Evolutionary conservation across 2,888 invertebrate genomes (phyloP).

Genomic region (Dicycla oo): DNA sequence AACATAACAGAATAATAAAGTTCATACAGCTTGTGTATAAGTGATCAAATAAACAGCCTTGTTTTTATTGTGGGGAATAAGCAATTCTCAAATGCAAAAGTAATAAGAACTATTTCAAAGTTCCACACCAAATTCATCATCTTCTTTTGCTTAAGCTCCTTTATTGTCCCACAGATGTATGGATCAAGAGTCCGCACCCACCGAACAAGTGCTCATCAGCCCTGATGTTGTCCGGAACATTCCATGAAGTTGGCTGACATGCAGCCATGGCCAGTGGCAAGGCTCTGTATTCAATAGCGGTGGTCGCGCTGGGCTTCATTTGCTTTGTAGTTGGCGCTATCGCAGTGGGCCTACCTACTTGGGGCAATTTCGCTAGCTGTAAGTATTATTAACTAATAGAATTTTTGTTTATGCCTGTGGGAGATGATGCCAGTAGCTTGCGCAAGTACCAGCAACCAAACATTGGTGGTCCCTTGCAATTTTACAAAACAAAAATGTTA

Average conservation of each 20-base stretch:
- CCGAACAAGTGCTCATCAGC: constrained; percentile 63
- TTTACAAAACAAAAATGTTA: not conserved
- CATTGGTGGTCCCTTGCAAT: not conserved
- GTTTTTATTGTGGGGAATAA: not conserved
- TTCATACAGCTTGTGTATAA: not conserved
- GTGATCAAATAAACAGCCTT: not conserved
- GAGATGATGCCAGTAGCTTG: not conserved
- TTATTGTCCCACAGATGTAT: constrained; percentile 75
- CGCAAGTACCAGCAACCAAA: not conserved
- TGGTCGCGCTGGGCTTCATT: constrained; percentile 93
- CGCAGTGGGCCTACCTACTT: constrained; percentile 95
- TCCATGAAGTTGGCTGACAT: constrained; percentile 83
- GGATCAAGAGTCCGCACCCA: constrained; percentile 54
- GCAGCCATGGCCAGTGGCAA: constrained; percentile 92
- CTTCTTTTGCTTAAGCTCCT: not conserved
- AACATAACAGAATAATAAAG: not conserved
- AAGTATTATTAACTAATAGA: constrained; percentile 74
- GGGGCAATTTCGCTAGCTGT: constrained; percentile 96
- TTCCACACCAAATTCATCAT: not conserved
- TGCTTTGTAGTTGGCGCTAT: constrained; percentile 95
- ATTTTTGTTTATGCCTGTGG: not conserved
- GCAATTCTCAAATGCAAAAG: not conserved
- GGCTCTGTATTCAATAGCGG: constrained; percentile 92
- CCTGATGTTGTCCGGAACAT: constrained; percentile 81
- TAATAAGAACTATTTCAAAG: too few species aligned